A percentile compares a stretch with the other conserved stretches of the same genome.
Evolutionary conservation across 2,113 vertebrate species (phyloP).

Genomic region (Hydropotes inermis): DNA sequence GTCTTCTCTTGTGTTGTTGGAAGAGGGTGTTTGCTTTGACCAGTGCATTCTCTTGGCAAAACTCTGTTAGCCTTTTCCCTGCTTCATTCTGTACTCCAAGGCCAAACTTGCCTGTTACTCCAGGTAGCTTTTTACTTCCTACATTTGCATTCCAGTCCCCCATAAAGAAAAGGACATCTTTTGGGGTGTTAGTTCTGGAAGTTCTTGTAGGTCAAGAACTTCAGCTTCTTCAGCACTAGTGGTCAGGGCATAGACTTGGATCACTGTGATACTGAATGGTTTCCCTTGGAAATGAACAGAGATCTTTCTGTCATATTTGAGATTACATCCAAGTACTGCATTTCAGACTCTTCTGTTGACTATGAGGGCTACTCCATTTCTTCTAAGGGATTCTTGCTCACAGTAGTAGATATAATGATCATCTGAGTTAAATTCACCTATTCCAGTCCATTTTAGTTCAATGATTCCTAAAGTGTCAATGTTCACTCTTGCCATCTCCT

Average conservation of each 20-base stretch:
- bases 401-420: background rate
- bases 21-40: background rate
- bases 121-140: background rate
- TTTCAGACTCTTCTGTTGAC: background rate
- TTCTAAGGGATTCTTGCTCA: background rate
- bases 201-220: background rate
- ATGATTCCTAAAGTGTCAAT: background rate
- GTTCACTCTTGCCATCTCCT: background rate
- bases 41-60: background rate
- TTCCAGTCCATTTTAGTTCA: background rate
- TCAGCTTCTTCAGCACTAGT: background rate
- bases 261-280: background rate
- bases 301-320: background rate
- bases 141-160: background rate
- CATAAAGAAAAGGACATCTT: background rate
- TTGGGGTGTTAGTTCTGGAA: background rate
- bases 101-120: background rate
- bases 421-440: background rate
- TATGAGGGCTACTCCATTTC: background rate
- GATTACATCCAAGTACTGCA: background rate
- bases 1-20: background rate
- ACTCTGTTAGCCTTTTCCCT: background rate
- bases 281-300: background rate
- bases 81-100: background rate
- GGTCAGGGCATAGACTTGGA: background rate